Evolutionary conservation across 1,140 invertebrate genomes (phyloP), one percentile per base, ranked within the genome.

Genomic region (Ceratoteleas bidentatus): DNA sequence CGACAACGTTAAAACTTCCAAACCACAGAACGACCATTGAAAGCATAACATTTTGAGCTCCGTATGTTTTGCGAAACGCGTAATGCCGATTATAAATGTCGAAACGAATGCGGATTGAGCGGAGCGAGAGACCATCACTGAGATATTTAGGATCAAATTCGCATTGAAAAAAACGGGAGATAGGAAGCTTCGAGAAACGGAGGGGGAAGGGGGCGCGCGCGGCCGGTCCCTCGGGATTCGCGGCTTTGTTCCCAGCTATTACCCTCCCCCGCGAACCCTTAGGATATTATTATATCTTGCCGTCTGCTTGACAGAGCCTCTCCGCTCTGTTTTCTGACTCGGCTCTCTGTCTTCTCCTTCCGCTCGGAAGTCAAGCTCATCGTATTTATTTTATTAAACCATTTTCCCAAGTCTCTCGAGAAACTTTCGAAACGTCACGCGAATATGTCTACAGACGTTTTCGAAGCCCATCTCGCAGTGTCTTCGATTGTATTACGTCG

Each of bases 341-440:
- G 58, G 33, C 75, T 61, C 61, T 76, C 68, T 43, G 24, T 58
- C 40, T 76, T 74, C 74, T 70, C 52, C 77, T 81, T 78, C 84
- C 62, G 64, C 56, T 70, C 68, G 62, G 58, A 84, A 83, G 79
- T 81, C 80, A 83, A 70, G 74, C 87, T 88, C 85, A 85, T 89
- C 86, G 86, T 91, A 90, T 91, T 91, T 91, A 92, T 92, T 92
- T 91, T 91, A 91, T 91, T 91, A 92, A 91, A 91, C 85, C 84
- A 89, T 88, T 87, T 85, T 84, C 85, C 84, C 84, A 75, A 85
- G 83, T 85, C 84, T 84, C 79, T 70, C 54, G 77, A 80, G 81
- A 80, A 88, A 89, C 84, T 88, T 88, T 83, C 81, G 52, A 83
- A 85, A 83, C 81, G 81, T 83, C 68, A 83, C 80, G 80, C 79